These are phyloP conservation scores for Andrena flavipes DNA, from an alignment of 2,888 invertebrate species.

Conservation along the genomic window DNA sequence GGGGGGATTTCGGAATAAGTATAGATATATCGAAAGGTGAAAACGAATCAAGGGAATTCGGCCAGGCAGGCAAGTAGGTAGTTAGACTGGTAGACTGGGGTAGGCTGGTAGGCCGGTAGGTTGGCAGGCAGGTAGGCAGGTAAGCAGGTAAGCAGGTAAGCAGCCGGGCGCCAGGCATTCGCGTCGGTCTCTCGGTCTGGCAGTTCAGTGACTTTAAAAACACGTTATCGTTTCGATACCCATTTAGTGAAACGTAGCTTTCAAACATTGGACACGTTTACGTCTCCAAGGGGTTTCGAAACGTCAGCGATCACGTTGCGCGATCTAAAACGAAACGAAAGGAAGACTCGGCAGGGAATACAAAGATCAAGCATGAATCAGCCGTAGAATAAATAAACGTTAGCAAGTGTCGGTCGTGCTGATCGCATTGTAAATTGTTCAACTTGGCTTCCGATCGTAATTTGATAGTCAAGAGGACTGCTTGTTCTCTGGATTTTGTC, in stretches of 20 bases:
- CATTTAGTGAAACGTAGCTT: not conserved
- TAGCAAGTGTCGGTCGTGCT: not conserved
- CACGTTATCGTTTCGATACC: not conserved
- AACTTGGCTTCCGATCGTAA: not conserved
- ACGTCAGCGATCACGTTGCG: too few relatives aligned
- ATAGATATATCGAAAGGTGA: not conserved
- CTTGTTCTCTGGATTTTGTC: not conserved
- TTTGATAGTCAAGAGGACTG: conserved; percentile 37
- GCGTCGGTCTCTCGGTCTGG: not conserved
- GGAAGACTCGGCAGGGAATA: not conserved
- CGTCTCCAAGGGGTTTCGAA: too few relatives aligned
- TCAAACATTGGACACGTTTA: too few relatives aligned
- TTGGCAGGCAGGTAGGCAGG: not conserved
- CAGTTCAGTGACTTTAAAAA: not conserved
- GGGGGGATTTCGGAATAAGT: not conserved
- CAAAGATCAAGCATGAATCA: not conserved
- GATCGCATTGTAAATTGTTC: not conserved
- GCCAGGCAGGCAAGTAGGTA: not conserved
- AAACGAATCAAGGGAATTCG: conserved; percentile 18
- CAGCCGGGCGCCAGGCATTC: conserved; percentile 19
- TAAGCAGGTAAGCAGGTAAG: not conserved
- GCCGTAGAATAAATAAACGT: conserved; percentile 23
- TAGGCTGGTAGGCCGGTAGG: not conserved
- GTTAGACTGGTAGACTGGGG: not conserved
- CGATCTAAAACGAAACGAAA: not conserved